A percentile compares a stretch with the other conserved stretches of the same genome.
These are phyloP conservation scores for Oceanites oceanicus DNA, from an alignment of 2,113 vertebrate genomes.

Conservation along the genomic window DNA sequence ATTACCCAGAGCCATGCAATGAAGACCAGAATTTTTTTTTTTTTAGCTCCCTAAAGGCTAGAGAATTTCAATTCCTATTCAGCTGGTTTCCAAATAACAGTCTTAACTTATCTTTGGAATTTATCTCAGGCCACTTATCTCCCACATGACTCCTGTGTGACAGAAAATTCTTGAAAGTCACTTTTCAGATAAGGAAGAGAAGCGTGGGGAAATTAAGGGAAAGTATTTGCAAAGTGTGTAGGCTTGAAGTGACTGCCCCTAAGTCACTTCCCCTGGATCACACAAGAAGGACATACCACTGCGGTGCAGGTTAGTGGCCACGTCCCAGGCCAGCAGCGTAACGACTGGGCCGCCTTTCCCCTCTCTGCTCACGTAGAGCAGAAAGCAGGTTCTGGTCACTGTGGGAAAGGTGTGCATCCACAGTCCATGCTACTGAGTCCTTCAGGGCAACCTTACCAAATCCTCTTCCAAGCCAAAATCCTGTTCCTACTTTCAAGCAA, in stretches of 20 bases:
- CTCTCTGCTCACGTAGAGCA: neutral
- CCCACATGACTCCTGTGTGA: neutral
- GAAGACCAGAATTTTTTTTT: neutral
- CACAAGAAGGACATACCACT: neutral
- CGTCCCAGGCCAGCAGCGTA: rapidly evolving
- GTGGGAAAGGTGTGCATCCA: neutral
- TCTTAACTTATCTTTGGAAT: neutral
- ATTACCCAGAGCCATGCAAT: neutral
- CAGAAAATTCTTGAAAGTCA: constrained; percentile 1
- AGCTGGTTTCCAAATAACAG: neutral
- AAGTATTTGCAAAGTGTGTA: neutral
- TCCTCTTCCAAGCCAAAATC: neutral
- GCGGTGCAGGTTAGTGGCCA: neutral
- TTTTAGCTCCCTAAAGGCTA: neutral
- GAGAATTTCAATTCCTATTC: neutral
- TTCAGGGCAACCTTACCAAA: neutral
- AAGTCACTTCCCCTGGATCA: neutral
- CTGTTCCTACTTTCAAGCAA: neutral
- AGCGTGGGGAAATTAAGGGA: neutral
- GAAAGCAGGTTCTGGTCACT: neutral
- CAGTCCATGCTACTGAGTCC: neutral
- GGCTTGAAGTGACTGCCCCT: neutral
- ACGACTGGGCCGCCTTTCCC: neutral
- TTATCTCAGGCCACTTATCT: neutral
- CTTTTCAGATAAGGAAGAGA: neutral